Base-by-base conservation (phyloP, 2,888 invertebrate species). In the Scaeva pyrastri region DNA sequence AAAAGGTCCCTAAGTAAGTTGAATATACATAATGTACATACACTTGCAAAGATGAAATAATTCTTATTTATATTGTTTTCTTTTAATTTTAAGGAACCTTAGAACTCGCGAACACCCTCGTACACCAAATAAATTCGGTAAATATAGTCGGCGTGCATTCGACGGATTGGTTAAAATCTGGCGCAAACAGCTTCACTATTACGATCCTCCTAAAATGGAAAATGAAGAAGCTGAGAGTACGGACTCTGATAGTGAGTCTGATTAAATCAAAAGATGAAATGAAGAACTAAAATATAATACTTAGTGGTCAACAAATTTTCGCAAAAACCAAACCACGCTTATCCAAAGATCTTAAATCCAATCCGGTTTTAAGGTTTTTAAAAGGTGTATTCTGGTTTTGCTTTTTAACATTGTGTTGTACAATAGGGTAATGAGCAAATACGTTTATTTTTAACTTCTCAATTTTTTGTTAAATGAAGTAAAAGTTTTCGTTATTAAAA, bases 141-240 rank as follows among this genome's bases (percentile, higher is more conserved):
- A 98, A 92, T 98, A 97, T 92, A 98, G 98, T 89, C 94, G 99
- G 52, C 94, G 99, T 88, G 98, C 97, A 12, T 99, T 98, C 96
- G 99, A 99, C 91, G 96, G 96, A 36, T 94, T 98, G 88, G 95
- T 98, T 0, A 96, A 95, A 91, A 94, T 96, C 79, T 98, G 98
- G 98, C 95, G 98, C 68, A 95, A 96, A 89, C 94, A 96, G 88
- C 93, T 98, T 58, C 98, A 98, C 91, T 93, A 94, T 83, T 98
- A 95, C 94, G 97, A 97, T 91, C 94, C 94, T 21, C 92, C 93
- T 1, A 89, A 90, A 31, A 89, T 66, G 0, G 73, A 64, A 7
- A 76, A 78, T 88, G 36, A 88, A 1, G 81, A 50, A 19, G 64
- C 39, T 1, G 26, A 43, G 16, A 75, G 71, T 21, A 71, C 77